Conservation (phyloP, 2,113 vertebrate species). For the Ramphastos sulfuratus region DNA sequence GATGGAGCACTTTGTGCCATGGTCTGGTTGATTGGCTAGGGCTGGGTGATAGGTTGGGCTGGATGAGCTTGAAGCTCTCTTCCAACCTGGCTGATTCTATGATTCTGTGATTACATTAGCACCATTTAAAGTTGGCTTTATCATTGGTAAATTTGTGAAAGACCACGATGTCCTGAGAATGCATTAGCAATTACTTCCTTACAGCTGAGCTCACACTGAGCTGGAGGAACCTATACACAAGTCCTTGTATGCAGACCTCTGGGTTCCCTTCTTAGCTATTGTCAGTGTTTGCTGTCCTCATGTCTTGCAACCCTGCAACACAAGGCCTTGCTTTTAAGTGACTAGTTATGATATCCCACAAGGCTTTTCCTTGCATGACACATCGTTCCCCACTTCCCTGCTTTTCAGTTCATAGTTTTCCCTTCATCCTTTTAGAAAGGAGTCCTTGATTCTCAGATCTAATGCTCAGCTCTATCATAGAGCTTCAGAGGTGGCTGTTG, state of each 20-base stretch:
- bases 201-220: background rate
- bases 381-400: background rate
- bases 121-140: background rate
- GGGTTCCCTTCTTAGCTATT: background rate
- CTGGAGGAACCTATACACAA: background rate
- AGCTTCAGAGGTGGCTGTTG: background rate
- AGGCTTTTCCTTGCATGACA: background rate
- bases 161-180: background rate
- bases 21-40: no score
- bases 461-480: background rate
- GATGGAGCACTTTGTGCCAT: no score
- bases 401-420: background rate
- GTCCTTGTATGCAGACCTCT: background rate
- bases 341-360: background rate
- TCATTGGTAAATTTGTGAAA: background rate
- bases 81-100: no score
- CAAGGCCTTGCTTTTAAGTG: background rate
- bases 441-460: background rate
- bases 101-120: no score
- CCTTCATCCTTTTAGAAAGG: background rate
- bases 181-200: background rate
- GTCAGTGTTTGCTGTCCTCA: background rate
- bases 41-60: no score
- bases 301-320: background rate
- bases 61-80: no score